These are phyloP conservation scores for Archips xylosteana DNA, from an alignment of 2,888 invertebrate species.

Conservation along the genomic window DNA sequence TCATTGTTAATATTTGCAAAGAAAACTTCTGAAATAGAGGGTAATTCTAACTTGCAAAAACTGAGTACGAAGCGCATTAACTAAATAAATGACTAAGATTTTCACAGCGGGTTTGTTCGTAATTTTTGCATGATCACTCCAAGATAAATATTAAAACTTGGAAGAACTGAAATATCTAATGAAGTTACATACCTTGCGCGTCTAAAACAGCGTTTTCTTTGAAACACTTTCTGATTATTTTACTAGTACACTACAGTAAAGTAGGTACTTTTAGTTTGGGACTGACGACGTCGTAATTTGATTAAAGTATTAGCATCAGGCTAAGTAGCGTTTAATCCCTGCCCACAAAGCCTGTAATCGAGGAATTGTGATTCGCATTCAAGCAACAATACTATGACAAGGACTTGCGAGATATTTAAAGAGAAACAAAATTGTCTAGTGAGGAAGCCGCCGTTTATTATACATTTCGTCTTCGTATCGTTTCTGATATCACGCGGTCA, in stretches of 20 bases:
- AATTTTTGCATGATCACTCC: not conserved
- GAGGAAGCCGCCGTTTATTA: not conserved
- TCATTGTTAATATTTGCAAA: slow-evolving; percentile 17
- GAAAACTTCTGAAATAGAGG: not conserved
- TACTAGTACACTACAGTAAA: not conserved
- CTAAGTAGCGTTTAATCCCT: not conserved
- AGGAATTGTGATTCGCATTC: not conserved
- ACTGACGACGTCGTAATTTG: not conserved
- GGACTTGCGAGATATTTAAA: too few relatives aligned
- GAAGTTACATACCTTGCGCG: not conserved
- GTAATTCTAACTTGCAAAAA: slow-evolving; percentile 19
- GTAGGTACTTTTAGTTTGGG: not conserved
- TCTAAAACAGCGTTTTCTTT: not conserved
- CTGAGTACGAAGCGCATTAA: not conserved
- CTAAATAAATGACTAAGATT: not conserved
- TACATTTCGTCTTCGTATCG: not conserved
- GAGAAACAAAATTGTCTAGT: not conserved
- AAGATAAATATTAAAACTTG: not conserved
- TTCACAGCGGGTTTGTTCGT: too few relatives aligned
- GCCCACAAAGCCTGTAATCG: slow-evolving; percentile 1
- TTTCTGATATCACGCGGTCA: not conserved
- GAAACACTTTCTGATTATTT: not conserved
- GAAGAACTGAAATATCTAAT: not conserved
- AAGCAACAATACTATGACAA: not conserved
- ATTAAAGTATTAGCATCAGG: not conserved